These are phyloP conservation scores for Sminthurinus aureus DNA, from an alignment of 2,888 invertebrate genomes.

Conservation along the genomic window DNA sequence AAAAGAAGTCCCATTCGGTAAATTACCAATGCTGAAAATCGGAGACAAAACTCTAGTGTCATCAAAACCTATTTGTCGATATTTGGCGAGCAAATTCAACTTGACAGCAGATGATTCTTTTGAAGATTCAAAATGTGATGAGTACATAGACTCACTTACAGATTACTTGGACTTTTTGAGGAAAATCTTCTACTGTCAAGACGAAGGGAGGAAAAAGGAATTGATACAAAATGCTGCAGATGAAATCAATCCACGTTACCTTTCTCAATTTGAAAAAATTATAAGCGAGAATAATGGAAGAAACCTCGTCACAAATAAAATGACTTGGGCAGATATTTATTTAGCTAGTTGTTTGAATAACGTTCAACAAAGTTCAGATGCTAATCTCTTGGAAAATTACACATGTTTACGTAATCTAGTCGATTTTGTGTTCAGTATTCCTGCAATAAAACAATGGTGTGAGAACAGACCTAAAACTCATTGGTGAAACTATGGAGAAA, in stretches of 20 bases:
- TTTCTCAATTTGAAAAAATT: constrained; percentile 20
- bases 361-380: not conserved
- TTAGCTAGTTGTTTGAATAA: constrained; percentile 19
- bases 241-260: constrained; percentile 1
- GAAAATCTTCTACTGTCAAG: constrained; percentile 7
- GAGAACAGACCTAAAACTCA: constrained; percentile 16
- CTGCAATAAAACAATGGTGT: constrained; percentile 22
- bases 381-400: constrained; percentile 2
- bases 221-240: not conserved
- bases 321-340: constrained; percentile 41
- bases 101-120: constrained; percentile 32
- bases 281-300: constrained; percentile 23
- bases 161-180: constrained; percentile 23
- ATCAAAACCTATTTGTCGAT: constrained; percentile 46
- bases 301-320: constrained; percentile 22
- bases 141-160: constrained; percentile 25
- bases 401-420: constrained; percentile 24
- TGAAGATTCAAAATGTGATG: constrained; percentile 41
- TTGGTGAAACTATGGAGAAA: not conserved
- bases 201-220: constrained; percentile 4
- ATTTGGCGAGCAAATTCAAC: constrained; percentile 40
- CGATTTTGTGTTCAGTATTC: constrained; percentile 14
- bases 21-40: not conserved
- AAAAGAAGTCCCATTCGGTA: constrained; percentile 4
- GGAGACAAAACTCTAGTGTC: constrained; percentile 20